Base-by-base conservation (phyloP, 2,888 invertebrate species). In the Pocota personata region DNA sequence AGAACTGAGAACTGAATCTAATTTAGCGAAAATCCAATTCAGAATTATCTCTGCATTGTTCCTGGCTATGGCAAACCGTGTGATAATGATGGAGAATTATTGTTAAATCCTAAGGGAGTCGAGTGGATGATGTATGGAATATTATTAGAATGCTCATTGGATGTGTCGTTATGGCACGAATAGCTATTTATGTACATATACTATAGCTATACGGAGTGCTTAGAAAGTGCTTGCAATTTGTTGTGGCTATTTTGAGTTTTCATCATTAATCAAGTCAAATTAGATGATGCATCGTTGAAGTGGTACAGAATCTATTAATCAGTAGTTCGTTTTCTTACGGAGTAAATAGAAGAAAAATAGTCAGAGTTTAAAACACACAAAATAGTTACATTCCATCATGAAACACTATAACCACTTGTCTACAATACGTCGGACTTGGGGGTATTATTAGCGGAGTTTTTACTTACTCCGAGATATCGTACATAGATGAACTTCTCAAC, bases 1-100 rank as follows among this genome's bases (percentile, higher is more conserved):
- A 35, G n/a, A 71, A 40, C 69, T 75, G 80, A 79, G 66, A 75
- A 75, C 75, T 58, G 84, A 66, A 80, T 84, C 71, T 80, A 84
- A 84, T 84, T 84, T 84, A 84, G 84, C 46, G 80, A 79, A 80
- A 75, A 80, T 80, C 52, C 75, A 52, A 75, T 80, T 76, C 64
- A 64, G 71, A 57, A 80, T 84, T 84, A 80, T 84, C 84, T 66
- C 57, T 37, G 43, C 52, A 76, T 84, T 84, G 84, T 84, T 69
- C 76, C 50, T 69, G 64, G 55, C 62, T 58, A 55, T 57, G 48
- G 27, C 35, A 14, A 43, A 66, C 82, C 52, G 66, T 67, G 46
- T 52, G 66, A 77, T 52, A 58, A 64, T 72, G 35, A 71, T 72
- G 52, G 64, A n/a, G 35, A 52, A 57, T 43, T 55, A 69, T 40